Conservation (phyloP, 2,113 vertebrate species). For the Mustelus asterias region DNA sequence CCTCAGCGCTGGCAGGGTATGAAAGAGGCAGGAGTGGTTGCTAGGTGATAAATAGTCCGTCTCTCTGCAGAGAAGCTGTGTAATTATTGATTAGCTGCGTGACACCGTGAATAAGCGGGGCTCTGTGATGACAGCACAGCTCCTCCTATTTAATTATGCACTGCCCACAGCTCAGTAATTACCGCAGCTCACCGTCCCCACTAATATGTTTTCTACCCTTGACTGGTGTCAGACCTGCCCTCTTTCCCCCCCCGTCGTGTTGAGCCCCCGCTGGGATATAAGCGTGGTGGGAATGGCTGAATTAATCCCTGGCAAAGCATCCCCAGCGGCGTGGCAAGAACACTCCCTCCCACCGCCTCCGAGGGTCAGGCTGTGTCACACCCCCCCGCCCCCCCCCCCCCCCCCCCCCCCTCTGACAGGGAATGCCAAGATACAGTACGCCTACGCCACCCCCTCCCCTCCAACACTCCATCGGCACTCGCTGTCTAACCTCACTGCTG, state of each 20-base stretch:
- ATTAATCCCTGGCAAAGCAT: background rate
- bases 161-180: background rate
- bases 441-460: too few relatives aligned
- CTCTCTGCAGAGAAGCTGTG: background rate
- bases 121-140: background rate
- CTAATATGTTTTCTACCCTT: background rate
- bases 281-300: background rate
- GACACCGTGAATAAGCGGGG: background rate
- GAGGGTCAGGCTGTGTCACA: too few relatives aligned
- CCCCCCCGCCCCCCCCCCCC: too few relatives aligned
- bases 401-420: too few relatives aligned
- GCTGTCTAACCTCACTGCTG: too few relatives aligned
- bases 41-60: background rate
- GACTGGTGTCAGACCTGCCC: background rate
- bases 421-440: too few relatives aligned
- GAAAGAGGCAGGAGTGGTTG: background rate
- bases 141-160: background rate
- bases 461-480: too few relatives aligned
- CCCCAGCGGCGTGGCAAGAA: background rate
- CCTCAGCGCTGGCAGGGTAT: background rate
- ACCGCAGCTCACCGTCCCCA: background rate
- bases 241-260: background rate
- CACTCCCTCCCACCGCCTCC: too few relatives aligned
- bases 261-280: background rate
- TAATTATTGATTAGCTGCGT: background rate